A percentile compares a stretch with the other conserved stretches of the same genome.
Conservation (phyloP, 2,113 vertebrate species). For the Geococcyx californianus region DNA sequence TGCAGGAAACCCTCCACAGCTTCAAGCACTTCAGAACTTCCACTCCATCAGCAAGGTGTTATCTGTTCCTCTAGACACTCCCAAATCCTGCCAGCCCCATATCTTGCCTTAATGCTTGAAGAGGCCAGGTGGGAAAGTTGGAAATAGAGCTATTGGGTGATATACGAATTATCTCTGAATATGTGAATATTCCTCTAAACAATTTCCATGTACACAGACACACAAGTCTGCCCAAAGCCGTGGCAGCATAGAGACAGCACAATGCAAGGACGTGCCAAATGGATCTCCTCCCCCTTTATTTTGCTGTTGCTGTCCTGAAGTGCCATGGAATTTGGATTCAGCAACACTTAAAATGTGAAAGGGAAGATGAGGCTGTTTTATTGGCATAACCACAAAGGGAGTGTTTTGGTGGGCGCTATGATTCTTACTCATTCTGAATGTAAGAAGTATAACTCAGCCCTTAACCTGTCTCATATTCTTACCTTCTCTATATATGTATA, state of each 20-base stretch:
- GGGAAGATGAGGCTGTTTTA: not conserved
- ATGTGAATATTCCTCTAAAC: not conserved
- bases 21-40: not conserved
- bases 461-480: not conserved
- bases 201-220: not conserved
- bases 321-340: not conserved
- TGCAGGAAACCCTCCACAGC: not conserved
- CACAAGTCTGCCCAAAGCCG: not conserved
- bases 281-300: not conserved
- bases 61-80: not conserved
- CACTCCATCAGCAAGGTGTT: accelerated
- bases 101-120: not conserved
- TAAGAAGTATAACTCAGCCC: not conserved
- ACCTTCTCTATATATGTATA: not conserved
- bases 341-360: not conserved
- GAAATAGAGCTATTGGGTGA: not conserved
- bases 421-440: not conserved
- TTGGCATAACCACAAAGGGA: not conserved
- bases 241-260: accelerated
- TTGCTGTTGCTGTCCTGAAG: not conserved
- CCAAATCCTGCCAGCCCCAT: not conserved
- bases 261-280: not conserved
- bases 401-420: not conserved
- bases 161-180: not conserved
- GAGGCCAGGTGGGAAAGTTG: not conserved